Percentiles rank a stretch among this genome's conserved stretches.
phyloP scores from a whole-genome alignment of 2,797 vertebrate genomes.

The Melanotaenia parkinsoni region DNA sequence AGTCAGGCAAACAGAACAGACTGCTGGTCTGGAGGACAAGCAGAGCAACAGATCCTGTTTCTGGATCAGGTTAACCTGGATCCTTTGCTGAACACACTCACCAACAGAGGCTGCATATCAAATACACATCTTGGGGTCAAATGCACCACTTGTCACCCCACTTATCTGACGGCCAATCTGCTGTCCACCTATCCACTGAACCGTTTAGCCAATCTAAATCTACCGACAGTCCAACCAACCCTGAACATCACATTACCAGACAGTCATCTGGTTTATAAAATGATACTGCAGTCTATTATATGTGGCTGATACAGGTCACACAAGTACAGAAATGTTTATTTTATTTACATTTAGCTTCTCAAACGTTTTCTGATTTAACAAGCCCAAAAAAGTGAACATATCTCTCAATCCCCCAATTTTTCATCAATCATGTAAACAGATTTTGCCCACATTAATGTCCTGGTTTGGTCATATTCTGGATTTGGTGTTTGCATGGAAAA shows the following conservation, averaged over 20 bases:
- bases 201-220: conserved; percentile 42
- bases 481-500: neutral
- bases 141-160: conserved; percentile 47
- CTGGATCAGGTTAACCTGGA: conserved; percentile 78
- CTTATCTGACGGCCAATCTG: conserved; percentile 58
- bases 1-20: conserved; percentile 50
- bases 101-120: conserved; percentile 55
- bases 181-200: conserved; percentile 49
- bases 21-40: conserved; percentile 67
- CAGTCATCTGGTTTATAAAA: conserved; percentile 33
- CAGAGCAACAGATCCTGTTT: conserved; percentile 74
- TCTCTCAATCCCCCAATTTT: neutral
- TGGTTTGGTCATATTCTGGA: neutral
- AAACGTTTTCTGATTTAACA: neutral
- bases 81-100: conserved; percentile 54
- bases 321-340: neutral
- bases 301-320: conserved; percentile 8
- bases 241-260: conserved; percentile 34
- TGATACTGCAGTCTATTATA: conserved; percentile 26
- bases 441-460: no score
- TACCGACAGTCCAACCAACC: conserved; percentile 36
- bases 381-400: neutral
- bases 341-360: neutral
- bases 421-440: neutral
- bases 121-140: conserved; percentile 75